Conservation (phyloP, 2,888 invertebrate genomes). For the Dryobotodes eremita region DNA sequence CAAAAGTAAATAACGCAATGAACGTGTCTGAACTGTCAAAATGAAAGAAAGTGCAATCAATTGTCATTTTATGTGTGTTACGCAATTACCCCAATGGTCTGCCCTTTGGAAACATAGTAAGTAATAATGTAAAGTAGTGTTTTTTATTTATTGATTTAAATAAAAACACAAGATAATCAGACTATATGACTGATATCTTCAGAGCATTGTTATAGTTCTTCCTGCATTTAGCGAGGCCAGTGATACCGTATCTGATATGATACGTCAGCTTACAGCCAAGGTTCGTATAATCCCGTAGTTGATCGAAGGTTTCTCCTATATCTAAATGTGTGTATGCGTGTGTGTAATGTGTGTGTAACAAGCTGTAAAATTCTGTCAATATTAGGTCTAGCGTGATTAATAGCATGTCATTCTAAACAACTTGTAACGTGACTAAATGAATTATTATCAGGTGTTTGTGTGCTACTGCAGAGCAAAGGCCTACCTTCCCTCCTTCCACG, state of each 20-base stretch:
- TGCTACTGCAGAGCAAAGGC: no score
- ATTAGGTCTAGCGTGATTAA: slow-evolving; percentile 1
- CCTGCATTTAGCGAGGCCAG: slow-evolving; percentile 37
- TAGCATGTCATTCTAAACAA: background rate
- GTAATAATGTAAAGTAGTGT: background rate
- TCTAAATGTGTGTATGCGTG: background rate
- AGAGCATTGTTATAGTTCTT: slow-evolving; percentile 14
- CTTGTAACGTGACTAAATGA: background rate
- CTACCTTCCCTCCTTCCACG: no score
- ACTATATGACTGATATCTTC: slow-evolving; percentile 52
- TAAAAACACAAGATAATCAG: slow-evolving; percentile 30
- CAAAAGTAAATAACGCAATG: no score
- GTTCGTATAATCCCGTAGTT: slow-evolving; percentile 25
- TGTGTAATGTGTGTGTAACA: background rate
- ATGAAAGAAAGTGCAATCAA: no score
- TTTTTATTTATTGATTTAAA: slow-evolving; percentile 4
- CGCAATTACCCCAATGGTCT: no score
- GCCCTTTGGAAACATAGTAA: no score
- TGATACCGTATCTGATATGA: slow-evolving; percentile 48
- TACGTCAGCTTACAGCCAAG: slow-evolving; percentile 42
- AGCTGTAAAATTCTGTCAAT: slow-evolving; percentile 18
- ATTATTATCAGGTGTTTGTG: no score
- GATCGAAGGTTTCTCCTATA: slow-evolving; percentile 38
- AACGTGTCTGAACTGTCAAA: no score
- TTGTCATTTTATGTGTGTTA: no score